Conservation (phyloP, 92 coral and sea anemone species). For the Zoanthus solanderi region DNA sequence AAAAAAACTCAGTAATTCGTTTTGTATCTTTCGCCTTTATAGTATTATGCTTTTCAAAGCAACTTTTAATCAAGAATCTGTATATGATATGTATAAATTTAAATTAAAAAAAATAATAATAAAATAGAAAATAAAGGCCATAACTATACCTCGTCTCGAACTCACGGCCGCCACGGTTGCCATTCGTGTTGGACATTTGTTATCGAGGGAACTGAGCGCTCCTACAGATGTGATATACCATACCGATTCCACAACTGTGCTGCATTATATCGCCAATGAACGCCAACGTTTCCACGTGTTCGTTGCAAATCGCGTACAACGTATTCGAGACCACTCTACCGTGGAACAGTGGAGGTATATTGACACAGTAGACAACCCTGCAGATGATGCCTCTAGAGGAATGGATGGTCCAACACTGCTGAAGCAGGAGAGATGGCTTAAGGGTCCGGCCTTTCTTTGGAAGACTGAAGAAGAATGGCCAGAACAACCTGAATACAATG, state of each 20-base stretch:
- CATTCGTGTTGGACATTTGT: conserved; percentile 47
- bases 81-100: no score
- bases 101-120: no score
- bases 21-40: no score
- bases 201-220: not conserved
- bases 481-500: conserved; percentile 57
- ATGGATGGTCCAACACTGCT: not conserved
- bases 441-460: conserved; percentile 69
- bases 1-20: no score
- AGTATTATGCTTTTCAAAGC: no score
- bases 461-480: conserved; percentile 66
- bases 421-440: not conserved
- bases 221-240: conserved; percentile 32
- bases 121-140: conserved; percentile 32
- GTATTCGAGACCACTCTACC: conserved; percentile 51
- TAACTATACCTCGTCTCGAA: conserved; percentile 71
- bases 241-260: conserved; percentile 71
- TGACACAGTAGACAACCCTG: conserved; percentile 61
- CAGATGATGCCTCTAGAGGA: conserved; percentile 74
- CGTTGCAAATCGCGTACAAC: conserved; percentile 64
- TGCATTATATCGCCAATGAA: conserved; percentile 57
- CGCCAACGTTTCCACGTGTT: conserved; percentile 57
- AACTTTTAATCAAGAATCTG: no score
- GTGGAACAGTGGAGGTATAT: conserved; percentile 66
- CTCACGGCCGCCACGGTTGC: conserved; percentile 74